phyloP scores from a whole-genome alignment of 2,797 vertebrate genomes.

The Poecilia velifera region DNA sequence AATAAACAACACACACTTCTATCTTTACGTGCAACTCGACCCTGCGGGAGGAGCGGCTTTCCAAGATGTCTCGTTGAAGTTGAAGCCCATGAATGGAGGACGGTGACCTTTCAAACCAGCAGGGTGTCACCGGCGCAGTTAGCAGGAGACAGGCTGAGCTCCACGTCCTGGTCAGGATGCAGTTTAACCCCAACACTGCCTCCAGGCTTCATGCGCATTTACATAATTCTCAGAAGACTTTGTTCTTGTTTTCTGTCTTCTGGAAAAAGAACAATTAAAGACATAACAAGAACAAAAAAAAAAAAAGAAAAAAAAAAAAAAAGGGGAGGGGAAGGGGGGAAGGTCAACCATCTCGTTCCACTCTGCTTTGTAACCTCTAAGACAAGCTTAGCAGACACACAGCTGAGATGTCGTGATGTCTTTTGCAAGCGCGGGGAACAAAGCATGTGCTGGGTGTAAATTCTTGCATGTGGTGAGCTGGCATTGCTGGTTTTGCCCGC shows the following conservation, averaged over 20 bases:
- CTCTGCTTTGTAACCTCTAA: neutral
- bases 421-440: conserved; percentile 58
- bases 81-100: conserved; percentile 33
- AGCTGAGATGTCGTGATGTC: conserved; percentile 34
- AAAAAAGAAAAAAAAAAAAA: conserved; percentile 11
- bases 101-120: conserved; percentile 47
- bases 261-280: conserved; percentile 19
- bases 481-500: conserved; percentile 34
- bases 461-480: conserved; percentile 55
- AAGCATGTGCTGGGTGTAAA: conserved; percentile 16
- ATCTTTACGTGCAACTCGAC: neutral
- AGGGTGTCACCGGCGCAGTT: conserved; percentile 1
- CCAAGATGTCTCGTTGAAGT: conserved; percentile 9
- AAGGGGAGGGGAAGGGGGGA: neutral
- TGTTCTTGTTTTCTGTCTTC: conserved; percentile 18
- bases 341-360: conserved; percentile 1
- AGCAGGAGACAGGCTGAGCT: conserved; percentile 16
- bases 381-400: conserved; percentile 10
- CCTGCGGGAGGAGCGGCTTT: conserved; percentile 3
- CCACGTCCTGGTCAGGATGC: conserved; percentile 4
- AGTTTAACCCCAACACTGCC: conserved; percentile 33
- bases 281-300: conserved; percentile 16
- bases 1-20: conserved; percentile 38
- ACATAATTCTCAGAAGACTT: conserved; percentile 27
- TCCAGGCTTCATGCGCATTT: conserved; percentile 31